These are phyloP conservation scores for Eubasilissa splendida DNA, from an alignment of 2,888 invertebrate species.

Conservation along the genomic window DNA sequence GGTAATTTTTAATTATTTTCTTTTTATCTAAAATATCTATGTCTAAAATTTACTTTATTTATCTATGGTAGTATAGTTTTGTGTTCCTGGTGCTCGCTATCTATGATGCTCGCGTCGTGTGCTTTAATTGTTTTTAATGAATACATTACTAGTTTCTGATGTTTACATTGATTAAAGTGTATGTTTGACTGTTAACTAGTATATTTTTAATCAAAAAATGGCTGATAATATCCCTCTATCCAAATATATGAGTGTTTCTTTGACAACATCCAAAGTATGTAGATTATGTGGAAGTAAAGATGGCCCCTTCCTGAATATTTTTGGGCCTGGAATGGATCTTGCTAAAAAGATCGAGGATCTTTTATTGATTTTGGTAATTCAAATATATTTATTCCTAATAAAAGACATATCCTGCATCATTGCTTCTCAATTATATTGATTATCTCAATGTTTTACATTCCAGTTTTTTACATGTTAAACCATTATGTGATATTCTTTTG, in stretches of 20 bases:
- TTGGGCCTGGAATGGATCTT: constrained; percentile 67
- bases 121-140: not conserved
- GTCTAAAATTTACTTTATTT: too few relatives aligned
- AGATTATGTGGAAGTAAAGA: constrained; percentile 69
- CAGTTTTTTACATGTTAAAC: too few relatives aligned
- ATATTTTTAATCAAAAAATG: not conserved
- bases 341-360: constrained; percentile 68
- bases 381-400: not conserved
- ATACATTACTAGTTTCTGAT: not conserved
- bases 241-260: constrained; percentile 66
- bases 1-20: too few relatives aligned
- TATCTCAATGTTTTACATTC: too few relatives aligned
- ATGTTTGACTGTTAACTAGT: too few relatives aligned
- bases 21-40: too few relatives aligned
- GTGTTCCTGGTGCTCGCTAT: too few relatives aligned
- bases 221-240: constrained; percentile 23
- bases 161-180: not conserved
- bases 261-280: constrained; percentile 67
- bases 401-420: too few relatives aligned
- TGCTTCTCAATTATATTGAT: too few relatives aligned
- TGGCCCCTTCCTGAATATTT: constrained; percentile 71
- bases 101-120: not conserved
- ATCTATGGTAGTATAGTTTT: too few relatives aligned
- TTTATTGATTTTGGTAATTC: constrained; percentile 69
- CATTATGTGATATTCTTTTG: too few relatives aligned